Percentiles rank a stretch among this genome's conserved stretches.
Conservation (phyloP, 2,888 invertebrate genomes). For the Tipula confusa region DNA sequence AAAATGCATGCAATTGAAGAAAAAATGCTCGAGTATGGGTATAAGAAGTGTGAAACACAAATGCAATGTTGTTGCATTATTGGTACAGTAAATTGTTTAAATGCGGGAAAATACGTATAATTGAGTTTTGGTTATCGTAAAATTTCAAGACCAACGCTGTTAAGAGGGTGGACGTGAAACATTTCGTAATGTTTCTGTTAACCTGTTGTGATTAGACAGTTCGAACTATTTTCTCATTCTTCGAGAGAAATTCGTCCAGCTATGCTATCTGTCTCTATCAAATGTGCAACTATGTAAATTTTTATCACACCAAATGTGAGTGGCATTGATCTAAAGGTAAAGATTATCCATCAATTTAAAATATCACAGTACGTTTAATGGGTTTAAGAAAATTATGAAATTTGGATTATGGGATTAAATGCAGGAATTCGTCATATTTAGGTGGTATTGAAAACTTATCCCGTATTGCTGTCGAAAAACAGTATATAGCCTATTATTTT, state of each 20-base stretch:
- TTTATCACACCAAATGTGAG: too few species aligned
- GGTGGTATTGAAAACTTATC: too few species aligned
- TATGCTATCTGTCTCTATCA: neutral
- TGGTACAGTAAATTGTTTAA: neutral
- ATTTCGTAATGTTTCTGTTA: neutral
- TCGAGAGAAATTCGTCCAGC: neutral
- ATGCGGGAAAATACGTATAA: neutral
- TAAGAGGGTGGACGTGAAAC: neutral
- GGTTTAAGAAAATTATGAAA: too few species aligned
- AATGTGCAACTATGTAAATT: too few species aligned
- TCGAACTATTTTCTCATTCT: neutral
- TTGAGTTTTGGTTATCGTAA: neutral
- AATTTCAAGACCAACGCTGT: neutral
- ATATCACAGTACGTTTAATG: too few species aligned
- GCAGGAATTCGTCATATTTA: too few species aligned
- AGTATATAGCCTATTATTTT: too few species aligned
- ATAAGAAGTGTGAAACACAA: neutral
- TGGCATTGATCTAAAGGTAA: too few species aligned
- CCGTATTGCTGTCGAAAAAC: too few species aligned
- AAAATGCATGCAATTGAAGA: conserved; percentile 25
- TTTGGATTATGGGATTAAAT: too few species aligned
- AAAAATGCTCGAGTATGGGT: neutral
- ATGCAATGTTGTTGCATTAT: neutral
- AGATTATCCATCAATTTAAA: too few species aligned
- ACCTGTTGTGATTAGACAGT: neutral